Evolutionary conservation across 2,888 invertebrate genomes (phyloP), one percentile per base, ranked within the genome.

Genomic region (Galeopsomyia nigrocyanea): DNA sequence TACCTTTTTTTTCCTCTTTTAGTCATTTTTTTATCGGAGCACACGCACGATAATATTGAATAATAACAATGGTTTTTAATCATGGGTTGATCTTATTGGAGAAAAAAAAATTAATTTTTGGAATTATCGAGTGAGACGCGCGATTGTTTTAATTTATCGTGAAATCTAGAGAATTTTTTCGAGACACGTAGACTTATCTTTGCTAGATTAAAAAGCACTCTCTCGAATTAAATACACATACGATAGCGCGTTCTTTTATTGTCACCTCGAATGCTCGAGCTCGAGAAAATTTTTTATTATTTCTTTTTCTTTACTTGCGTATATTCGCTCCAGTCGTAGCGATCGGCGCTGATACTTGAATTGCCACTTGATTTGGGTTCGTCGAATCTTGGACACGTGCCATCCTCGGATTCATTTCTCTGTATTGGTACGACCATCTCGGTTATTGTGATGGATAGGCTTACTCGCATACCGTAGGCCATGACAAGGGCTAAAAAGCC

Each of bases 401-500:
- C 71, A 14, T 74, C 68, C 2, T n/a, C 16, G 3, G 62, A 49
- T 22, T 49, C 57, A 7, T 26, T 49, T 19, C 2, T 51, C 6
- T 74, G 51, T 39, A 61, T 26, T 13, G 68, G 68, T 21, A 58
- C 62, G 3, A 92, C 91, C 90, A 93, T 91, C 80, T 92, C 90
- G 0, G 92, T 93, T 76, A 93, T 93, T 57, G 93, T 91, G 74
- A 93, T 87, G 73, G 92, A 92, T 0, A 93, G 88, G 76, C 91
- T 92, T 1, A 93, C 91, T 14, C 93, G 88, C 93, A 93, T 93
- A 46, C 92, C 92, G 82, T 93, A 93, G 31, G 93, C 93, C 82
- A 92, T 93, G 74, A 92, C 89, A 39, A 93, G 89, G 31, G 92
- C 93, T 78, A 93, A 81, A 78, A 93, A 89, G 9, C 92, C 91